Conservation (phyloP, 2,113 vertebrate species). For the Vulpes ferrilata region DNA sequence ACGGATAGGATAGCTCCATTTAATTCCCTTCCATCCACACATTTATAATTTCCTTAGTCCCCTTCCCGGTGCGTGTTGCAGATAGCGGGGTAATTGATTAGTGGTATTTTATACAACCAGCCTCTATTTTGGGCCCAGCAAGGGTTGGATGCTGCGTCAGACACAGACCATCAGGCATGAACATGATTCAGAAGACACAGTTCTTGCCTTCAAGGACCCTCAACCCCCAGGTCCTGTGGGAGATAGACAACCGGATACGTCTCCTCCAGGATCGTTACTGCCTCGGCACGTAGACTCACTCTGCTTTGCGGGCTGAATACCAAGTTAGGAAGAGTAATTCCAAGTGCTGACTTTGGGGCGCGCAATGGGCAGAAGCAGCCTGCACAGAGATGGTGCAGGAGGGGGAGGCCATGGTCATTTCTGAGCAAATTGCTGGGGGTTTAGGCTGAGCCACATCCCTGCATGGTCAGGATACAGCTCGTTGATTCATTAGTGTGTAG, state of each 20-base stretch:
- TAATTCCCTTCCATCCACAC: not conserved
- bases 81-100: not conserved
- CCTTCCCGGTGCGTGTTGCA: not conserved
- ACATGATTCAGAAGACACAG: not conserved
- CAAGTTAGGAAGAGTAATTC: not conserved
- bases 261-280: not conserved
- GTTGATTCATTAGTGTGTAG: not conserved
- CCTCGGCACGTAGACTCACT: fast-evolving
- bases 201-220: not conserved
- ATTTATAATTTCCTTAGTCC: not conserved
- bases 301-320: no score
- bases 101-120: not conserved
- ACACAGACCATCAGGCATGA: not conserved
- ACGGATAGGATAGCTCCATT: not conserved
- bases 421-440: not conserved
- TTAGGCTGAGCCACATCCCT: not conserved
- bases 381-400: no score
- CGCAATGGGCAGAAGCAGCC: not conserved
- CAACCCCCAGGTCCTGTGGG: fast-evolving
- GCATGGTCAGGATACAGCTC: not conserved
- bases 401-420: not conserved
- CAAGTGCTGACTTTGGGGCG: not conserved
- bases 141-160: not conserved
- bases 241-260: fast-evolving
- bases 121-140: not conserved